phyloP scores from a whole-genome alignment of 2,888 invertebrate species.

The Clitarchus hookeri region DNA sequence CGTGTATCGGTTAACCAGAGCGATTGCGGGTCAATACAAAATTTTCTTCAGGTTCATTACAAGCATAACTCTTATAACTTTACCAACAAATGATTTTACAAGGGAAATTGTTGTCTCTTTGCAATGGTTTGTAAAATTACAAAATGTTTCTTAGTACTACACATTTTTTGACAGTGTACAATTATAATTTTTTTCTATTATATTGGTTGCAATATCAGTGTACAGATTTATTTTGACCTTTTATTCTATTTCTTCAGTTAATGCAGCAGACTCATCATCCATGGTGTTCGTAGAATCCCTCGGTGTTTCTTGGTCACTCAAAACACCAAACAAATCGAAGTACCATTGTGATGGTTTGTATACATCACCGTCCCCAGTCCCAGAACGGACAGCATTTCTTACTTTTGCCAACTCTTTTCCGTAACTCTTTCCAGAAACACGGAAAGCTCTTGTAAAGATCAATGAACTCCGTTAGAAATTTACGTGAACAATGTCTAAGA shows the following conservation, averaged over 20 bases:
- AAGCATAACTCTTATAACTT: background rate
- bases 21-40: background rate
- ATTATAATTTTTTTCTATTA: too few species aligned
- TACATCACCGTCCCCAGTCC: background rate
- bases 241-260: background rate
- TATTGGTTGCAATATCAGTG: too few species aligned
- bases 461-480: slow-evolving; percentile 45
- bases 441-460: slow-evolving; percentile 43
- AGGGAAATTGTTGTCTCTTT: background rate
- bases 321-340: slow-evolving; percentile 15
- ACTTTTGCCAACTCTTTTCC: slow-evolving; percentile 44
- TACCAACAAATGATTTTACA: background rate
- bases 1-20: background rate
- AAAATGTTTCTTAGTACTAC: too few species aligned
- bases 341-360: background rate
- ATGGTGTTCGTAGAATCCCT: background rate
- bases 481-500: slow-evolving; percentile 32
- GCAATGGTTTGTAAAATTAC: background rate
- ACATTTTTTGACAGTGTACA: too few species aligned
- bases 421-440: slow-evolving; percentile 46
- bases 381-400: background rate
- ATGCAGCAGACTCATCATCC: slow-evolving; percentile 2
- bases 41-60: too few species aligned
- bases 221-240: background rate
- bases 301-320: slow-evolving; percentile 22